A percentile compares a stretch with the other conserved stretches of the same genome.
phyloP scores from a whole-genome alignment of 2,888 invertebrate species.

The Drosophila mimica region DNA sequence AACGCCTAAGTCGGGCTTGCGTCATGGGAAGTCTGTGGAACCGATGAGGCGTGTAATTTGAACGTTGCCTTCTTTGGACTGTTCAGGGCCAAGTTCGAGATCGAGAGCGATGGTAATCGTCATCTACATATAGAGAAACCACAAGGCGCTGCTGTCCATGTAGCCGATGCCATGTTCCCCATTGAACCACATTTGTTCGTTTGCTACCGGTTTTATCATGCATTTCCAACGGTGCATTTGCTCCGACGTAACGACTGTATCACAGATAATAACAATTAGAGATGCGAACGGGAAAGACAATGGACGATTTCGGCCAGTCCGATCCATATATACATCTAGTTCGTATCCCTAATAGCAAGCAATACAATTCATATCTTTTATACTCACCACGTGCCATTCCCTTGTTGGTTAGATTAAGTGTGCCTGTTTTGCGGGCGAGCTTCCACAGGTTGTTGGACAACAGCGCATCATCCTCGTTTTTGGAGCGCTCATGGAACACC shows the following conservation, averaged over 20 bases:
- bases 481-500: slow-evolving; percentile 89
- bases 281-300: slow-evolving; percentile 2
- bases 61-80: slow-evolving; percentile 56
- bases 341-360: not conserved
- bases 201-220: slow-evolving; percentile 8
- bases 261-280: slow-evolving; percentile 2
- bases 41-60: slow-evolving; percentile 77
- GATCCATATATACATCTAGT: not conserved
- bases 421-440: slow-evolving; percentile 92
- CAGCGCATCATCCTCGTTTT: slow-evolving; percentile 88
- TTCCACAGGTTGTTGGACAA: slow-evolving; percentile 90
- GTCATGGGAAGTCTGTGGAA: slow-evolving; percentile 19
- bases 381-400: slow-evolving; percentile 89
- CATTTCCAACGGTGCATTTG: slow-evolving; percentile 55
- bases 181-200: not conserved
- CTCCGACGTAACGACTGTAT: slow-evolving; percentile 47
- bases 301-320: not conserved
- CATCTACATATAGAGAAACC: slow-evolving; percentile 62
- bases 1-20: slow-evolving; percentile 27
- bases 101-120: slow-evolving; percentile 43
- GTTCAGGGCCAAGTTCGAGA: slow-evolving; percentile 75
- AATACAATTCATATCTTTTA: not conserved
- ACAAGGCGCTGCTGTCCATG: slow-evolving; percentile 67
- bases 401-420: slow-evolving; percentile 91
- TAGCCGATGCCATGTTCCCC: slow-evolving; percentile 1